Conservation (phyloP, 2,888 invertebrate species). For the Rhamnusium bicolor region DNA sequence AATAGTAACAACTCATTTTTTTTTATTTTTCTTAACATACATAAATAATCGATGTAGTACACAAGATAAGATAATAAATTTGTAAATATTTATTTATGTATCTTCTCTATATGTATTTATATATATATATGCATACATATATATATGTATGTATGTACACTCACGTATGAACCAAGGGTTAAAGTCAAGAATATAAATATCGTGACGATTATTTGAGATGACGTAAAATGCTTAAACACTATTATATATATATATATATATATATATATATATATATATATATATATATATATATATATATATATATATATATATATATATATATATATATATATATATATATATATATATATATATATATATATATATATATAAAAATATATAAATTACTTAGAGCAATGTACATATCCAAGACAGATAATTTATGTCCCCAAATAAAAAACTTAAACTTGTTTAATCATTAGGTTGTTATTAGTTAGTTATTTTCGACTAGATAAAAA, state of each 20-base stretch:
- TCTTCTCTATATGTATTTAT: not conserved
- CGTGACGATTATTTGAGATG: not conserved
- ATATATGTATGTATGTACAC: not conserved
- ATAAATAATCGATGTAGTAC: not conserved
- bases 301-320: no score
- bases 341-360: no score
- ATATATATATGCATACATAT: not conserved
- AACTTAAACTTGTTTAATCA: no score
- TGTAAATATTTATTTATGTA: not conserved
- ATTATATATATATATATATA: not conserved
- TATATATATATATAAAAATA: no score
- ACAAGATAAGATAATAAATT: conserved; percentile 25
- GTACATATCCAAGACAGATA: not conserved
- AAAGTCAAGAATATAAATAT: conserved; percentile 17
- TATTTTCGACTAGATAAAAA: no score
- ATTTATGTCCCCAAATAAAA: not conserved
- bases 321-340: no score
- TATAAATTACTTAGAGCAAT: not conserved
- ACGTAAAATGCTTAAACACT: conserved; percentile 1
- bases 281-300: no score
- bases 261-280: no score
- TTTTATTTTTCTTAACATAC: not conserved
- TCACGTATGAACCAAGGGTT: conserved; percentile 20
- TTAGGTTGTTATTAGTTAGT: no score
- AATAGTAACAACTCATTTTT: not conserved